phyloP scores from a whole-genome alignment of 2,888 invertebrate genomes.

The Aproaerema taeniolella region DNA sequence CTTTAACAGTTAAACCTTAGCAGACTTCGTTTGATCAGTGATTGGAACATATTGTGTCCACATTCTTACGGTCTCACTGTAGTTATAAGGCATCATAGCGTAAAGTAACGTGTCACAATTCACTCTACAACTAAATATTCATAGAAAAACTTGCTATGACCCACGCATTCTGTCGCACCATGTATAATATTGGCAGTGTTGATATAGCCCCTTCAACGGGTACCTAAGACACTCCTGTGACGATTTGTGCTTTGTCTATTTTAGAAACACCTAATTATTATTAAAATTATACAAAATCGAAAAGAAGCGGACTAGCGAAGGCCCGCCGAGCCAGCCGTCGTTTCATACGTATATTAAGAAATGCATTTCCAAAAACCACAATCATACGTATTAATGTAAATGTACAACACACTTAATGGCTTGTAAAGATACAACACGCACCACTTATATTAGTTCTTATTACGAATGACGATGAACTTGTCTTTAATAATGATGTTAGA shows the following conservation, averaged over 20 bases:
- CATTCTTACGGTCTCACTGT: constrained; percentile 37
- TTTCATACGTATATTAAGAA: constrained; percentile 68
- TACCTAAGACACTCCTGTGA: constrained; percentile 59
- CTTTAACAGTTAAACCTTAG: no score
- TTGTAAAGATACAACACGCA: constrained; percentile 70
- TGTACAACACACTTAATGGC: constrained; percentile 59
- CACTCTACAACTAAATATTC: constrained; percentile 32
- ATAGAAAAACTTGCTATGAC: constrained; percentile 41
- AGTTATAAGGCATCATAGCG: constrained; percentile 62
- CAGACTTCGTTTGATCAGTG: no score
- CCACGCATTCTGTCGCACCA: constrained; percentile 54
- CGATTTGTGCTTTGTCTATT: constrained; percentile 62
- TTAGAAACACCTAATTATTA: constrained; percentile 57
- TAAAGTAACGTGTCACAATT: constrained; percentile 38
- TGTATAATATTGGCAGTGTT: constrained; percentile 66
- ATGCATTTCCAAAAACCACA: constrained; percentile 67
- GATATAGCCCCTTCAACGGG: constrained; percentile 48
- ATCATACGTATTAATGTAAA: constrained; percentile 56
- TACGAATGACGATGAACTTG: constrained; percentile 39
- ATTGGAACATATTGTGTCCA: no score
- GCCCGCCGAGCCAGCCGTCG: constrained; percentile 70
- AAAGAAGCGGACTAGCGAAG: constrained; percentile 60
- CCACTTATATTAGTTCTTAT: constrained; percentile 48
- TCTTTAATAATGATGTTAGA: constrained; percentile 23
- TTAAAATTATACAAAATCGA: constrained; percentile 50